A percentile compares a stretch with the other conserved stretches of the same genome.
Conservation (phyloP, 2,888 invertebrate genomes). For the Pristionchus mayeri region DNA sequence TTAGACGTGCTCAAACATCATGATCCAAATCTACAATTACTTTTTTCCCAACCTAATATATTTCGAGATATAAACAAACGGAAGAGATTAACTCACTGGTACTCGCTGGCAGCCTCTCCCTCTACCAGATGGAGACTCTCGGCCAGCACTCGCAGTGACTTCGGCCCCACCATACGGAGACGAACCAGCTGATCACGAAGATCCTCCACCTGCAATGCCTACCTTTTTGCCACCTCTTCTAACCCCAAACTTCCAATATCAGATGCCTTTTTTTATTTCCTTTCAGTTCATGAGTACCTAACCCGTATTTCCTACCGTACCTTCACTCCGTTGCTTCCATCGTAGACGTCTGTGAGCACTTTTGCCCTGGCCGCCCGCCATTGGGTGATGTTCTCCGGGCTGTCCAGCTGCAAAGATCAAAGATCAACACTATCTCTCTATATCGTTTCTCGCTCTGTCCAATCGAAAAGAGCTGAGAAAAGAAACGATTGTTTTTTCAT, state of each 20-base stretch:
- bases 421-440: too few species aligned
- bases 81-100: conserved; percentile 10
- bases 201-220: conserved; percentile 63
- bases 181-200: conserved; percentile 59
- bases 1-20: too few species aligned
- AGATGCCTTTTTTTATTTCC: too few species aligned
- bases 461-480: too few species aligned
- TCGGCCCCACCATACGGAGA: conserved; percentile 56
- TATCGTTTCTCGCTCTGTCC: too few species aligned
- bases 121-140: conserved; percentile 45
- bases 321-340: conserved; percentile 23
- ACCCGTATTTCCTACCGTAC: conserved; percentile 4
- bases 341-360: conserved; percentile 51
- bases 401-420: conserved; percentile 39
- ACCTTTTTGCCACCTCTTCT: neutral
- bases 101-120: conserved; percentile 37
- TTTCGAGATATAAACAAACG: too few species aligned
- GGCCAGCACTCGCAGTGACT: conserved; percentile 43
- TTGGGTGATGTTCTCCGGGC: conserved; percentile 23
- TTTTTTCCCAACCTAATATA: too few species aligned
- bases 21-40: too few species aligned
- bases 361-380: conserved; percentile 40
- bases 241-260: neutral
- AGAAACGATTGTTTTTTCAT: too few species aligned
- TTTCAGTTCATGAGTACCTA: too few species aligned